A percentile compares a stretch with the other conserved stretches of the same genome.
Conservation (phyloP, 2,113 vertebrate genomes). For the Balaeniceps rex region DNA sequence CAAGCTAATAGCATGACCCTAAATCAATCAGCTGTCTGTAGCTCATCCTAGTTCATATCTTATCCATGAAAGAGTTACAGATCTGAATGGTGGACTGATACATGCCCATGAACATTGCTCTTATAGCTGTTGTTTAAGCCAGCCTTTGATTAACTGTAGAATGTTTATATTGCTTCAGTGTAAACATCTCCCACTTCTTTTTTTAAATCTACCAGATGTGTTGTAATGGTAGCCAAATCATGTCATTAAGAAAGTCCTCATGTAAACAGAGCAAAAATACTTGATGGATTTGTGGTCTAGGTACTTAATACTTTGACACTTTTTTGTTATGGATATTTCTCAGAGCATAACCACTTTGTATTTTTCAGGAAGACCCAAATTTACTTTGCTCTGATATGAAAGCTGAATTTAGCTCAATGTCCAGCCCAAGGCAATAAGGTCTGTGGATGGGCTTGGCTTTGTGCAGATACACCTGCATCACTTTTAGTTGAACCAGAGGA, state of each 20-base stretch:
- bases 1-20: constrained; percentile 41
- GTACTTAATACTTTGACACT: background rate
- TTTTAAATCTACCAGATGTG: background rate
- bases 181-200: background rate
- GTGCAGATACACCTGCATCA: background rate
- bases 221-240: background rate
- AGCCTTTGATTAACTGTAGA: background rate
- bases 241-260: background rate
- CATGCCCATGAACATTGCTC: background rate
- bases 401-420: background rate
- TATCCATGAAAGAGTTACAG: background rate
- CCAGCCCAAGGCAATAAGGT: background rate
- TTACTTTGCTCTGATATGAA: background rate
- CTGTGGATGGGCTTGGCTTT: background rate
- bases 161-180: background rate
- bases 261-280: background rate
- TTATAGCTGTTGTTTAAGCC: background rate
- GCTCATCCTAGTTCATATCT: background rate
- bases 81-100: background rate
- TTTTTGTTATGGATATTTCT: background rate
- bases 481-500: background rate
- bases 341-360: background rate
- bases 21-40: background rate
- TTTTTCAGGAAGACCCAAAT: background rate
- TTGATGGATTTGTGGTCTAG: background rate